phyloP scores from a whole-genome alignment of 2,113 vertebrate genomes.

The Cynopterus brachyotis region DNA sequence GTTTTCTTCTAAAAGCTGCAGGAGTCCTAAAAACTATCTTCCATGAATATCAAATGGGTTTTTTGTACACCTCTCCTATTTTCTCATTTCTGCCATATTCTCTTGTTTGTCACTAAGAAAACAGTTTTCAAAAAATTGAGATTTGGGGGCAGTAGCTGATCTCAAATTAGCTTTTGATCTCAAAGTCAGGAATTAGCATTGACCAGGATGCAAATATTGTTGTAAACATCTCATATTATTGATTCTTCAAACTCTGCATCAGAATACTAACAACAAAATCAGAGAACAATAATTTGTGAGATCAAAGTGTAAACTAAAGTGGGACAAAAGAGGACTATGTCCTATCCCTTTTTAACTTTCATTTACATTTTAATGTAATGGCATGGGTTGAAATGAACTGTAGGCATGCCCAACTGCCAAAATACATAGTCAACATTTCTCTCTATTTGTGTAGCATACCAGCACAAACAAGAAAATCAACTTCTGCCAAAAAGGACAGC shows the following conservation, averaged over 20 bases:
- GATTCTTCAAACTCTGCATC: conserved; percentile 42
- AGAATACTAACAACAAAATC: conserved; percentile 7
- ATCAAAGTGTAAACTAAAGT: conserved; percentile 35
- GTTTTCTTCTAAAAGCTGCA: conserved; percentile 47
- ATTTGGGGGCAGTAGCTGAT: conserved; percentile 26
- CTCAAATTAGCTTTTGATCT: conserved; percentile 41
- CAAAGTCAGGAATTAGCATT: conserved; percentile 16
- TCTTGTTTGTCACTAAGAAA: background rate
- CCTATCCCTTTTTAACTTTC: background rate
- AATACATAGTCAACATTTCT: background rate
- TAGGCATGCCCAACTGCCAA: background rate
- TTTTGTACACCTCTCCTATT: background rate
- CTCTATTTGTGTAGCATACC: background rate
- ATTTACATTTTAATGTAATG: conserved; percentile 29
- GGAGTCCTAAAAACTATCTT: conserved; percentile 47
- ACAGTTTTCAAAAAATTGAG: background rate
- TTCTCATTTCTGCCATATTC: background rate
- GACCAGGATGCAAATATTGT: conserved; percentile 14
- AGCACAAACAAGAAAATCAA: background rate
- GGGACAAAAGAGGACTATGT: background rate
- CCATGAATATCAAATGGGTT: conserved; percentile 61
- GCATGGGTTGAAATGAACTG: background rate
- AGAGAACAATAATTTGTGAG: background rate
- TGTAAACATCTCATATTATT: background rate
- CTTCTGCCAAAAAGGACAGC: background rate